These are phyloP conservation scores for Embiotoca jacksoni DNA, from an alignment of 2,113 vertebrate genomes.

Conservation along the genomic window DNA sequence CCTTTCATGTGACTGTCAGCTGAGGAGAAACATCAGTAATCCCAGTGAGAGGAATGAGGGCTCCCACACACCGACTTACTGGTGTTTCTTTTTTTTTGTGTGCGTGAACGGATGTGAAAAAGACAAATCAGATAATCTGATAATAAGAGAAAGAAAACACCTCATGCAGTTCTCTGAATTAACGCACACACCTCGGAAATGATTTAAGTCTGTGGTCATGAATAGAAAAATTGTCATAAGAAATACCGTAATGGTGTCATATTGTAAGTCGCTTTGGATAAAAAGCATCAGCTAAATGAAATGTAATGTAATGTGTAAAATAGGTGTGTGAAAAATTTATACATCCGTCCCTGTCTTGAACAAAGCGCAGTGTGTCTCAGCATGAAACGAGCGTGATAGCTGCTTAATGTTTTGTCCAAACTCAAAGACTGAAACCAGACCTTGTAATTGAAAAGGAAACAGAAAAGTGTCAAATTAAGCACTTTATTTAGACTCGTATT, in stretches of 20 bases:
- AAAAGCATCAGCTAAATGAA: no score
- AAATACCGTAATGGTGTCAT: neutral
- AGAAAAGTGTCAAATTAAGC: neutral
- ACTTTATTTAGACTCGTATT: neutral
- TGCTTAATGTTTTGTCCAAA: slow-evolving; percentile 15
- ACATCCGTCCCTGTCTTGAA: neutral
- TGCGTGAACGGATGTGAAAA: slow-evolving; percentile 4
- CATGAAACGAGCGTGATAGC: slow-evolving; percentile 32
- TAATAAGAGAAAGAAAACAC: no score
- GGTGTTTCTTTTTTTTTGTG: slow-evolving; percentile 2
- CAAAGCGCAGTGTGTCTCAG: neutral
- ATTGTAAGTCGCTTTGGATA: no score
- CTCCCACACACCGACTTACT: slow-evolving; percentile 44
- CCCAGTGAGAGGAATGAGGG: slow-evolving; percentile 73
- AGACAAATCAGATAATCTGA: neutral
- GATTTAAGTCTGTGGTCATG: neutral
- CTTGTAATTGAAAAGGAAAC: slow-evolving; percentile 3
- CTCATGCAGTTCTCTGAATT: no score
- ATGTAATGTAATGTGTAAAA: neutral
- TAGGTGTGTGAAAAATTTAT: slow-evolving; percentile 5
- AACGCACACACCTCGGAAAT: no score
- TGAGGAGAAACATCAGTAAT: slow-evolving; percentile 84
- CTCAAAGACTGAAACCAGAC: neutral
- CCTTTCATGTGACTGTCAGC: slow-evolving; percentile 96
- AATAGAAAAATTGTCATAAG: slow-evolving; percentile 6